A percentile compares a stretch with the other conserved stretches of the same genome.
These are phyloP conservation scores for Brachyalestes nurse DNA, from an alignment of 2,797 vertebrate species.

Conservation along the genomic window DNA sequence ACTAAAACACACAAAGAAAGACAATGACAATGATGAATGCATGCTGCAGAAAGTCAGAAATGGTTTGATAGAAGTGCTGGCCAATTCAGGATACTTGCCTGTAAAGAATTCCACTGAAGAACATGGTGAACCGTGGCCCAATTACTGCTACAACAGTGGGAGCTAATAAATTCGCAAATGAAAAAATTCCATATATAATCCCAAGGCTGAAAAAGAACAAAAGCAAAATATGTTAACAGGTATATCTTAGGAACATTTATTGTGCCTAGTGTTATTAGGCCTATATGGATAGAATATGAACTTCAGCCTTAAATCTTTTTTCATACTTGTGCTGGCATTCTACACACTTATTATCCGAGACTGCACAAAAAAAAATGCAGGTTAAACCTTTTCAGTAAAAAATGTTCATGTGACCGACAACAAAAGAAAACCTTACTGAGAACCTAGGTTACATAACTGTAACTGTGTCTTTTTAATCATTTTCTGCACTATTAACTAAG, in stretches of 20 bases:
- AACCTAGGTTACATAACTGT: no score
- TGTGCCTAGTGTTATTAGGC: background rate
- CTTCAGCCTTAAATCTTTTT: no score
- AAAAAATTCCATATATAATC: slow-evolving; percentile 86
- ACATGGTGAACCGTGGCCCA: slow-evolving; percentile 76
- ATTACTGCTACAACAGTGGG: slow-evolving; percentile 75
- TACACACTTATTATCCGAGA: no score
- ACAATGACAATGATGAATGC: background rate
- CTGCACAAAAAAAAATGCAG: no score
- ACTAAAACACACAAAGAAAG: slow-evolving; percentile 59
- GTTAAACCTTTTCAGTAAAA: no score
- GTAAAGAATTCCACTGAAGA: slow-evolving; percentile 82
- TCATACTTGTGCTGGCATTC: no score
- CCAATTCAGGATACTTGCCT: slow-evolving; percentile 69
- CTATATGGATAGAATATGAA: no score
- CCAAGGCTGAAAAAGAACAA: slow-evolving; percentile 75
- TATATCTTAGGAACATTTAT: background rate
- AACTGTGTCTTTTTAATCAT: no score
- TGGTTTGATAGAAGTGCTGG: background rate
- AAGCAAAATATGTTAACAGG: background rate
- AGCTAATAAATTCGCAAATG: slow-evolving; percentile 79
- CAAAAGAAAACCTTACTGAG: no score
- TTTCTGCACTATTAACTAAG: no score
- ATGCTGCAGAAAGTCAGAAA: background rate
- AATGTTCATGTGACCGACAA: no score